Evolutionary conservation across 2,797 vertebrate genomes (phyloP).

Genomic region (Australoheros facetus): DNA sequence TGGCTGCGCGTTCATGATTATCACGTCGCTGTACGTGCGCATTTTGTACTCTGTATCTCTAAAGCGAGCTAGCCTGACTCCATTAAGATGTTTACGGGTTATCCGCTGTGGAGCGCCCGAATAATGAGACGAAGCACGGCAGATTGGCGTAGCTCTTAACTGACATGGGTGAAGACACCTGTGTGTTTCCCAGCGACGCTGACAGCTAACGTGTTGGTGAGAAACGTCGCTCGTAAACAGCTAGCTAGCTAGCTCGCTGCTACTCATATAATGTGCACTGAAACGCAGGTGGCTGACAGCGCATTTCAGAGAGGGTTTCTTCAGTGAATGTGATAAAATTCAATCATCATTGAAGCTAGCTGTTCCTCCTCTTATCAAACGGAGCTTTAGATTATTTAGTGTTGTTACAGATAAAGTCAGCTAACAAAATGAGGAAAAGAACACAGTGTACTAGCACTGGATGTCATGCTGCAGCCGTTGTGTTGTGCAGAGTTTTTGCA

Average conservation of each 20-base stretch:
- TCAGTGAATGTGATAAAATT: background rate
- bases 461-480: background rate
- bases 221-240: conserved; percentile 10
- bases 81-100: conserved; percentile 27
- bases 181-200: background rate
- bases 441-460: conserved; percentile 19
- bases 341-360: background rate
- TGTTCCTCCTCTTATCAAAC: background rate
- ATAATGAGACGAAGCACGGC: background rate
- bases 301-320: background rate
- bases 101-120: background rate
- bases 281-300: background rate
- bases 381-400: rapidly evolving
- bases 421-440: background rate
- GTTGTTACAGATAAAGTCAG: too few relatives aligned
- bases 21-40: background rate
- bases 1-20: background rate
- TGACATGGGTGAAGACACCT: conserved; percentile 44
- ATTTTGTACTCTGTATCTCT: background rate
- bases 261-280: background rate
- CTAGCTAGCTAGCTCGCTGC: conserved; percentile 21
- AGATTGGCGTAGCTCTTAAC: background rate
- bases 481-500: background rate
- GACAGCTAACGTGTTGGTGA: conserved; percentile 55
- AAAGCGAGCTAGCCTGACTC: background rate